Evolutionary conservation across 1,140 invertebrate genomes (phyloP).

Genomic region (Zaprionus vittiger): DNA sequence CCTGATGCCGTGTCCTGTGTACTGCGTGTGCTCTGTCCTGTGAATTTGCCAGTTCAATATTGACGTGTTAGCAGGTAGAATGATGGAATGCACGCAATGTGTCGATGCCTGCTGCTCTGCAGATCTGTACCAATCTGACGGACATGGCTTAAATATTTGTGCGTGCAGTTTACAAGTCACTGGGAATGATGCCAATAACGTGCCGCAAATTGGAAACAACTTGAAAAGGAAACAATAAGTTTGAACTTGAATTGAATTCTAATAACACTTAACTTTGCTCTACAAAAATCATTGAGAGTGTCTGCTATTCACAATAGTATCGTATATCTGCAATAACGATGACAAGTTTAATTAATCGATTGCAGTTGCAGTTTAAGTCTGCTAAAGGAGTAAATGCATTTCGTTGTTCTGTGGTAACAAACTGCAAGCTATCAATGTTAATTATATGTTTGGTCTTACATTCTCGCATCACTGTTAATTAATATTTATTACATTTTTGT

Average conservation of each 20-base stretch:
- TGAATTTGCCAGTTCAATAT: constrained; percentile 47
- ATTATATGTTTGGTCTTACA: not conserved
- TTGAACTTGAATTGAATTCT: not conserved
- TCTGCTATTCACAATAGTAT: not conserved
- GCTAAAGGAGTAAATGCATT: not conserved
- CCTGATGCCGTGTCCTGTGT: constrained; percentile 4
- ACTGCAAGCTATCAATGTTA: constrained; percentile 1
- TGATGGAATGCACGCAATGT: constrained; percentile 6
- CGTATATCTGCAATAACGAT: not conserved
- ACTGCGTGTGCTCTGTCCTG: constrained; percentile 8
- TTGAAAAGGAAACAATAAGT: not conserved
- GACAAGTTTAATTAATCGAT: constrained; percentile 1
- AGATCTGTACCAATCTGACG: constrained; percentile 17
- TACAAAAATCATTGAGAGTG: not conserved
- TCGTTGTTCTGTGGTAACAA: not conserved
- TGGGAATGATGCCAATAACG: constrained; percentile 1
- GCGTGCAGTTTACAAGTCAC: constrained; percentile 9
- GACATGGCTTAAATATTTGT: constrained; percentile 34
- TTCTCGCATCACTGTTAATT: not conserved
- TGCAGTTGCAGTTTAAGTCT: not conserved
- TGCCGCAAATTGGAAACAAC: constrained; percentile 15
- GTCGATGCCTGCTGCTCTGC: not conserved
- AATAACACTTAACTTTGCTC: not conserved
- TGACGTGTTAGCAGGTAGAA: constrained; percentile 36
- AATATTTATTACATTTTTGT: not conserved